Base-by-base conservation (phyloP, 2,113 vertebrate genomes). In the Albula goreensis region DNA sequence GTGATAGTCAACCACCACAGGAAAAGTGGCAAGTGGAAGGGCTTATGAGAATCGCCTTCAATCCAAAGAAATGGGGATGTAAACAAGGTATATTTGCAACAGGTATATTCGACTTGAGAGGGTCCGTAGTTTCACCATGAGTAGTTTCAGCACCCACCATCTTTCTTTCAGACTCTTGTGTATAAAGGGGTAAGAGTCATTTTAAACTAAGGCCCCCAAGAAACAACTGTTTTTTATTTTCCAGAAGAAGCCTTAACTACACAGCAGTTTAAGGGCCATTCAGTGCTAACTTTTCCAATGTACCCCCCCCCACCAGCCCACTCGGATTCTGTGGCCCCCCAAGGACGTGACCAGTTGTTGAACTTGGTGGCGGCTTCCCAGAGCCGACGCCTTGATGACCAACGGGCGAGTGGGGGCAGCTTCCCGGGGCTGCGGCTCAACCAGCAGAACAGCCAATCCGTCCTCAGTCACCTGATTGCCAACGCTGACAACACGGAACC, bases 351-450 rank as follows among this genome's bases (percentile, higher is more conserved):
- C 0, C 95, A 96, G 22, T 96, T 97, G 31, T 92, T 96, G 57
- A 95, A 96, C 0, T 92, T 95, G 0, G 92, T 97, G 0, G 96
- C 93, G 0, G 96, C 92, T 86, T 96, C 96, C 0, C 97, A 97
- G 88, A 96, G 97, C 87, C 96, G 96, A 74, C 95, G 96, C 3
- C 91, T 97, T 0, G 96, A 98, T 0, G 97, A 97, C 83, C 97
- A 97, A 11, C 94, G 97, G 0, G 95, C 96, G 0, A 96, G 94
- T 17, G 89, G 95, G 1, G 93, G 91, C 8, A 94, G 96, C 31
- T 91, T 99, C 3, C 97, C 98, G 0, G 97, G 97, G 0, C 96
- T 99, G 60, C 94, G 95, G 50, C 93, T 97, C 0, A 93, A 93
- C 31, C 96, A 96, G 10, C 92, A 80, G 86, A 90, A 90, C 89